A percentile compares a stretch with the other conserved stretches of the same genome.
Evolutionary conservation across 35 echinoderm and acorn worm genomes (phyloP).

Genomic region (Amphiura filiformis): DNA sequence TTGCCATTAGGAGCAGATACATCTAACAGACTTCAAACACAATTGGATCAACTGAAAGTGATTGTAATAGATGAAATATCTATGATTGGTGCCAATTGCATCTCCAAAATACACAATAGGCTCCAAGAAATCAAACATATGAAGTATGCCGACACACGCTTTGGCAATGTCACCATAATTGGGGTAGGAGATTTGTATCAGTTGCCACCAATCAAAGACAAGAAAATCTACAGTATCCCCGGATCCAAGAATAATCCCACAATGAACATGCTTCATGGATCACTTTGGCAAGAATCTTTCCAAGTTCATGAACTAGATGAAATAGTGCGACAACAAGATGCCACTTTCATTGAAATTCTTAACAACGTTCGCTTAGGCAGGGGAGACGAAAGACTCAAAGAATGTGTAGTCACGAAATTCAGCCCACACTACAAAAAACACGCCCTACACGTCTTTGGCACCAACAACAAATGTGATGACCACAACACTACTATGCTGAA

Average conservation of each 20-base stretch:
- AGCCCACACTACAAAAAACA: conserved; percentile 4
- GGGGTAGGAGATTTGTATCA: conserved; percentile 61
- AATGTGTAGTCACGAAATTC: background rate
- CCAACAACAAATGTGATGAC: conserved; percentile 44
- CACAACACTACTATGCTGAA: conserved; percentile 22
- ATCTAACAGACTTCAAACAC: conserved; percentile 30
- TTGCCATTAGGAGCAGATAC: conserved; percentile 59
- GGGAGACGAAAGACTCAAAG: background rate
- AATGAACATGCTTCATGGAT: background rate
- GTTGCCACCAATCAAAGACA: conserved; percentile 37
- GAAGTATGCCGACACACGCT: conserved; percentile 6
- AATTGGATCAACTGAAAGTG: conserved; percentile 42
- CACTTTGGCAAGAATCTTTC: conserved; percentile 22
- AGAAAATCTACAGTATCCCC: background rate
- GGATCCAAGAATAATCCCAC: background rate
- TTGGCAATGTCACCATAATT: conserved; percentile 57
- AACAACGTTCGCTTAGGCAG: background rate
- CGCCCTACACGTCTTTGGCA: conserved; percentile 52
- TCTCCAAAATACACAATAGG: conserved; percentile 30
- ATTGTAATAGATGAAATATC: conserved; percentile 89
- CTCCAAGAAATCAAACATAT: conserved; percentile 62
- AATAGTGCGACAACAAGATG: conserved; percentile 61
- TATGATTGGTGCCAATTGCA: conserved; percentile 42
- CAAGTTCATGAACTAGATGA: conserved; percentile 18
- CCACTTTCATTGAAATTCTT: background rate